Base-by-base conservation (phyloP, 2,888 invertebrate genomes). In the Tetragonula carbonaria region DNA sequence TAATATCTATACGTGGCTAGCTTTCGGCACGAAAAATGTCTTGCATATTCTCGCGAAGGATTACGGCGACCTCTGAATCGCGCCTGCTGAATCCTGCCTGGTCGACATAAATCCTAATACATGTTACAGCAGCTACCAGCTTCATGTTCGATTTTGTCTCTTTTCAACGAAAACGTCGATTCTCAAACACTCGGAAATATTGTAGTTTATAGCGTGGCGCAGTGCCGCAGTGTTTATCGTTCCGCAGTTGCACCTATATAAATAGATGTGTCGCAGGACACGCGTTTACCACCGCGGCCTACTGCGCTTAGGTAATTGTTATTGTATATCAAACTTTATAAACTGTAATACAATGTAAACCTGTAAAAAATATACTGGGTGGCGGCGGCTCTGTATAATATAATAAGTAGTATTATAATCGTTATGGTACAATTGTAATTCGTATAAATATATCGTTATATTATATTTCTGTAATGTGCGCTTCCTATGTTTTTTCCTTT, bases 341-440 rank as follows among this genome's bases (percentile, higher is more conserved):
- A 94, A 94, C 94, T 94, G 94, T 94, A 94, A 94, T 94, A 94
- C 94, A 94, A 94, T 94, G 94, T 94, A 94, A 94, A 94, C 94
- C 94, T 94, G 94, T 94, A 94, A 94, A 94, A 94, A 94, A 94
- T 94, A 94, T 94, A 94, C 93, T 94, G 94, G 94, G 94, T 94
- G 94, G 93, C 94, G 94, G 93, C 92, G 94, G 94, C 94, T 94
- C 94, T 94, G 94, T 94, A 93, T 93, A 93, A 93, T 94, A 94
- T 91, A 92, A 93, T 94, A 93, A 93, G 92, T 94, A 94, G 92
- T 94, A 94, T 93, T 93, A 93, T 94, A 92, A 93, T 94, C 91
- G 91, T 92, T 93, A 93, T 94, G 92, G 92, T 93, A 93, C 93
- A 93, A 86, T 91, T 88, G 92, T 92, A 93, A 92, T 92, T 91